Evolutionary conservation across 2,113 vertebrate species (phyloP).

Genomic region (Bos javanicus): DNA sequence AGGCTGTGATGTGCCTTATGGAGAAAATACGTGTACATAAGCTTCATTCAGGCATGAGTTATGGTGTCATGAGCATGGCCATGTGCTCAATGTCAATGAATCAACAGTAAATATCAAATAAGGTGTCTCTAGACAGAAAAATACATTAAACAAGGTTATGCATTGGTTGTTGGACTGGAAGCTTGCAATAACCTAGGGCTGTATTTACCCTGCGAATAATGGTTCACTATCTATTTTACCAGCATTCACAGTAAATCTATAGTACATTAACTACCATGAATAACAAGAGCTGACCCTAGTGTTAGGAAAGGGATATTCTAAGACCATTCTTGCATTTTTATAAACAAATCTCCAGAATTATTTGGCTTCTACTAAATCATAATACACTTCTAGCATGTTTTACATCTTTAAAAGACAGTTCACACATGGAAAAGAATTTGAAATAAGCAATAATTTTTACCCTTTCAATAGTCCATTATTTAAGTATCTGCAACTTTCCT

Average conservation of each 20-base stretch:
- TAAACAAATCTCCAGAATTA: neutral
- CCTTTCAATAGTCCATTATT: neutral
- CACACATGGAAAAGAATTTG: neutral
- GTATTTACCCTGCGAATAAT: neutral
- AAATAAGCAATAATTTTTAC: slow-evolving; percentile 15
- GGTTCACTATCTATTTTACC: neutral
- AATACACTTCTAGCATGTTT: neutral
- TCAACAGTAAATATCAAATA: neutral
- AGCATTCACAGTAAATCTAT: neutral
- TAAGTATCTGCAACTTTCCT: slow-evolving; percentile 4
- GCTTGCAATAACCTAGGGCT: neutral
- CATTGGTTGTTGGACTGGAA: neutral
- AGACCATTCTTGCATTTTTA: neutral
- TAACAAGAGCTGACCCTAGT: neutral
- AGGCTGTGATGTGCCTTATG: neutral
- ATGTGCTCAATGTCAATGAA: neutral
- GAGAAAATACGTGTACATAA: neutral
- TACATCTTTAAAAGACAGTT: neutral
- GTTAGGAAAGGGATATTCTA: neutral
- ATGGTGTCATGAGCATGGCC: neutral
- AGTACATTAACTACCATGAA: neutral
- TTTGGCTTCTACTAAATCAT: neutral
- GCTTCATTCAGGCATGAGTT: neutral
- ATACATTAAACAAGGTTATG: neutral
- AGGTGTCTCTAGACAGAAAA: neutral